Base-by-base conservation (phyloP, 2,888 invertebrate species). In the Plemyria rubiginata region DNA sequence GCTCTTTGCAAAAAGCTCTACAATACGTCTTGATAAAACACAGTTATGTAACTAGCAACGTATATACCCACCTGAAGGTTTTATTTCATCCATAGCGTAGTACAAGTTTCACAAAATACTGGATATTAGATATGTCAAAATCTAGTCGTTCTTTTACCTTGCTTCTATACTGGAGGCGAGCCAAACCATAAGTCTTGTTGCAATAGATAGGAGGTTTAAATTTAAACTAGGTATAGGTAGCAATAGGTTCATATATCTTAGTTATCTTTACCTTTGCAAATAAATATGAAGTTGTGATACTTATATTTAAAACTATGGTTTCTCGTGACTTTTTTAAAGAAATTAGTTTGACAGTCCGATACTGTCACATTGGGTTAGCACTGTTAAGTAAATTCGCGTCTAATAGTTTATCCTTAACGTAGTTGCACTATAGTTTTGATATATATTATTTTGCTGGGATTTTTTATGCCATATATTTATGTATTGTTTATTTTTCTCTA, bases 111-210 rank as follows among this genome's bases (percentile, higher is more conserved):
- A 60, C 43, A 62, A 72, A 68, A 64, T 60, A 65, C 68, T 66
- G 66, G 53, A 70, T 67, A 70, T 75, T 64, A 69, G 70, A 72
- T 65, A 70, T 72, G 71, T 81, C 75, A 70, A 73, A 78, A 77
- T 73, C 71, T 66, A 68, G 76, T 74, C 73, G 73, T 78, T 76
- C 76, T 72, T 77, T 77, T 75, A 66, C 54, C 72, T 73, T 73
- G 70, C 70, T 62, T 45, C 68, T 73, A 69, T 60, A 38, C 73
- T 81, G 82, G 82, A 79, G 70, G 32, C 63, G 32, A 28, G 82
- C 82, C 82, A 82, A 81, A 70, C 71, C 65, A 65, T 81, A 78
- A 76, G 71, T 78, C 75, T 72, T 62, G 63, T 69, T 67, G 73
- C 74, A 73, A 76, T 77, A 77, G 68, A 68, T 68, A 72, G 68